phyloP scores from a whole-genome alignment of 2,113 vertebrate species.

The Crocuta crocuta region DNA sequence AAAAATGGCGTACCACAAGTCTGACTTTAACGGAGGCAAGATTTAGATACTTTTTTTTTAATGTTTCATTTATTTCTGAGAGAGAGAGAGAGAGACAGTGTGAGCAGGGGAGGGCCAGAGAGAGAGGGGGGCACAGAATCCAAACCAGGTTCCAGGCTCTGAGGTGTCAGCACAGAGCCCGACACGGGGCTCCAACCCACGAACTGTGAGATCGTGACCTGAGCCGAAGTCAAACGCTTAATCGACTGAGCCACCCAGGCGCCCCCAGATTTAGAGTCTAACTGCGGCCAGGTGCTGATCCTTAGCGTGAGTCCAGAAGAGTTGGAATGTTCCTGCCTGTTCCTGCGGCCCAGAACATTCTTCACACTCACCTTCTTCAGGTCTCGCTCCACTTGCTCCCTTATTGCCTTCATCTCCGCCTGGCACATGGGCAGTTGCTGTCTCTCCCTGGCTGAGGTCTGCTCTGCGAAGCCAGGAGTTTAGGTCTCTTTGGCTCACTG shows the following conservation, averaged over 20 bases:
- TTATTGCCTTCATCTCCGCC: not conserved
- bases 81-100: too few relatives aligned
- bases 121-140: too few relatives aligned
- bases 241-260: too few relatives aligned
- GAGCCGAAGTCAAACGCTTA: too few relatives aligned
- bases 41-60: too few relatives aligned
- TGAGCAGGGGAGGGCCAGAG: too few relatives aligned
- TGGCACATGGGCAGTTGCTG: not conserved
- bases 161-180: too few relatives aligned
- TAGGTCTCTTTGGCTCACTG: not conserved
- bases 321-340: not conserved
- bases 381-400: not conserved
- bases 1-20: not conserved
- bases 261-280: not conserved
- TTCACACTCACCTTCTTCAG: not conserved
- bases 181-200: too few relatives aligned
- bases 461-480: not conserved
- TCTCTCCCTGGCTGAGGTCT: not conserved
- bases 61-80: too few relatives aligned
- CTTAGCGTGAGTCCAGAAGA: not conserved
- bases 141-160: too few relatives aligned
- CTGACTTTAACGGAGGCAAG: not conserved
- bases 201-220: too few relatives aligned
- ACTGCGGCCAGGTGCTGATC: not conserved
- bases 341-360: not conserved